phyloP scores from a whole-genome alignment of 2,888 invertebrate species.

The Xestia c-nigrum region DNA sequence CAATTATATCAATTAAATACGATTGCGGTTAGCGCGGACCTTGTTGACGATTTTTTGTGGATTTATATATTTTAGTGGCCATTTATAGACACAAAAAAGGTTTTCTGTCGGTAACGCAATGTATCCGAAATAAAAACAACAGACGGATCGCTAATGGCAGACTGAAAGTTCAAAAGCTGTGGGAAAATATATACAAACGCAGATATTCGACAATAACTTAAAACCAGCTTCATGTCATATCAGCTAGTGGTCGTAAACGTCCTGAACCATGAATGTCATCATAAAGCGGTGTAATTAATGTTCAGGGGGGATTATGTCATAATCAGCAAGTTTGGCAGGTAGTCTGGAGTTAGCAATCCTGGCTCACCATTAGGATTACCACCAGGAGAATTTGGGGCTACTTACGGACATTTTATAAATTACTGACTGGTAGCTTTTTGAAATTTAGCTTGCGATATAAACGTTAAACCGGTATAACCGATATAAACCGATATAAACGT shows the following conservation, averaged over 20 bases:
- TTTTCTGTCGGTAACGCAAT: slow-evolving; percentile 46
- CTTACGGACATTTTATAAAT: no score
- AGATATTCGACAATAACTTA: slow-evolving; percentile 1
- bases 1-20: slow-evolving; percentile 89
- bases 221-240: slow-evolving; percentile 23
- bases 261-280: slow-evolving; percentile 41
- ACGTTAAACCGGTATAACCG: no score
- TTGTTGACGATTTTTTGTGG: slow-evolving; percentile 69
- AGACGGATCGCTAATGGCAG: slow-evolving; percentile 4
- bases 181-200: background rate
- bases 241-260: slow-evolving; percentile 26
- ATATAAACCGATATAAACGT: no score
- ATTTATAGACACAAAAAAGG: slow-evolving; percentile 52
- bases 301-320: slow-evolving; percentile 28
- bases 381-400: background rate
- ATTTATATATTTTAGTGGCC: slow-evolving; percentile 57
- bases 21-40: slow-evolving; percentile 72
- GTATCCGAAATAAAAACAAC: slow-evolving; percentile 25
- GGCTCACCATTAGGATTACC: background rate
- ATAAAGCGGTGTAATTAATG: slow-evolving; percentile 49
- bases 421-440: no score
- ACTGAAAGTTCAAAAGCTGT: slow-evolving; percentile 24
- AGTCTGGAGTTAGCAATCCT: slow-evolving; percentile 10
- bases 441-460: no score
- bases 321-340: slow-evolving; percentile 46